These are phyloP conservation scores for Balaeniceps rex DNA, from an alignment of 2,113 vertebrate genomes.

Conservation along the genomic window DNA sequence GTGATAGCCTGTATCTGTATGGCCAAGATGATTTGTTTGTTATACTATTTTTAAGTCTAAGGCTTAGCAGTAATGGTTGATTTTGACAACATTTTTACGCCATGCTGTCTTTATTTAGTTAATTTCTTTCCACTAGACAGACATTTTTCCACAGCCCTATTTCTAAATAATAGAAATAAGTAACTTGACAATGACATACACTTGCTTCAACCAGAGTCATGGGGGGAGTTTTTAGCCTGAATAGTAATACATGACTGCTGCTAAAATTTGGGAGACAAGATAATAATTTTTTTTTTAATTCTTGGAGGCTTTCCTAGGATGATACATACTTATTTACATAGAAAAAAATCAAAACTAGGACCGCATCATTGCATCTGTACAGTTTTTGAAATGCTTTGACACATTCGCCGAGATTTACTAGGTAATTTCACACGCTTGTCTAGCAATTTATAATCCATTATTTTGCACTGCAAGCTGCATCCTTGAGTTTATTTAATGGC, in stretches of 20 bases:
- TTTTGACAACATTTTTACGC: background rate
- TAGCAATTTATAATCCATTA: conserved; percentile 33
- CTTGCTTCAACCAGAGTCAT: background rate
- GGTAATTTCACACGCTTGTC: conserved; percentile 2
- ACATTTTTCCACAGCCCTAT: background rate
- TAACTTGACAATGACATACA: background rate
- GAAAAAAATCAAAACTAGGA: background rate
- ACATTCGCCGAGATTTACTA: conserved; percentile 23
- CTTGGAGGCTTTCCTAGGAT: background rate
- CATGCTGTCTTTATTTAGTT: background rate
- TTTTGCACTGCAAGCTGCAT: conserved; percentile 3
- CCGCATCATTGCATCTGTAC: background rate
- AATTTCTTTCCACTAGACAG: background rate
- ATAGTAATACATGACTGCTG: background rate
- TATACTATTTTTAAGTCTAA: background rate
- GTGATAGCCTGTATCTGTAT: background rate
- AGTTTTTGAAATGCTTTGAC: conserved; percentile 37
- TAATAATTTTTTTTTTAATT: background rate
- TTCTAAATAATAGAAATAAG: background rate
- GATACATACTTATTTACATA: background rate
- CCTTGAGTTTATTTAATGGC: conserved; percentile 49
- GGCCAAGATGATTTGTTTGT: background rate
- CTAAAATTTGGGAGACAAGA: background rate
- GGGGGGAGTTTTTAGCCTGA: background rate
- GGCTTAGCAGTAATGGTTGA: background rate